Conservation (phyloP, 2,113 vertebrate species). For the Turnix velox region DNA sequence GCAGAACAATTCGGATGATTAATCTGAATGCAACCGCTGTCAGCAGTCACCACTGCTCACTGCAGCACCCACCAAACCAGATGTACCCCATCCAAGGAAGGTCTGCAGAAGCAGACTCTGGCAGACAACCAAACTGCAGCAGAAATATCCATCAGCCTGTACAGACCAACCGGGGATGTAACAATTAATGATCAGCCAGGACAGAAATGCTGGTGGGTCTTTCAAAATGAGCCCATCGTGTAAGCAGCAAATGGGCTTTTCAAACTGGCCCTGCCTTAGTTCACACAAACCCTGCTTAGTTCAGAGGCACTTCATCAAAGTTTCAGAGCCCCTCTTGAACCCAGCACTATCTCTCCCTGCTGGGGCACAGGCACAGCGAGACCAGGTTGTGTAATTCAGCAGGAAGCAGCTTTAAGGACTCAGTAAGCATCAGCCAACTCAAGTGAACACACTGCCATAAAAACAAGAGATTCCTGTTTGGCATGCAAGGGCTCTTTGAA, state of each 20-base stretch:
- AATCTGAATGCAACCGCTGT: not conserved
- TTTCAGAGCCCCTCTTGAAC: not conserved
- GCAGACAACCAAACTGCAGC: not conserved
- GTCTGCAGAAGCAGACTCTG: not conserved
- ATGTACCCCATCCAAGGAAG: not conserved
- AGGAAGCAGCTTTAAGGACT: not conserved
- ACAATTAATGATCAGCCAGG: not conserved
- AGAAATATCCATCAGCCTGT: not conserved
- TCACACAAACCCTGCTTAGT: not conserved
- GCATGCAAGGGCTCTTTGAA: not conserved
- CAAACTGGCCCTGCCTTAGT: not conserved
- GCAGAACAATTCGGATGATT: not conserved
- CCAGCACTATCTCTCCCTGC: not conserved
- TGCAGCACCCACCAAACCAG: not conserved
- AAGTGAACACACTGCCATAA: not conserved
- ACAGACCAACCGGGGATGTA: not conserved
- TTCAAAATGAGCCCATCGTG: not conserved
- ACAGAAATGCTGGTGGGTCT: not conserved
- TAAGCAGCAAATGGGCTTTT: not conserved
- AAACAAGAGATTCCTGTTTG: slow-evolving; percentile 43
- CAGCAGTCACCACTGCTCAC: not conserved
- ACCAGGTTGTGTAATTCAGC: not conserved
- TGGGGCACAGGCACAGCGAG: not conserved
- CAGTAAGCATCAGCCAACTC: not conserved
- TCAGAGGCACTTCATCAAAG: not conserved